Base-by-base conservation (phyloP, 2,888 invertebrate genomes). In the Drosophila formosana region DNA sequence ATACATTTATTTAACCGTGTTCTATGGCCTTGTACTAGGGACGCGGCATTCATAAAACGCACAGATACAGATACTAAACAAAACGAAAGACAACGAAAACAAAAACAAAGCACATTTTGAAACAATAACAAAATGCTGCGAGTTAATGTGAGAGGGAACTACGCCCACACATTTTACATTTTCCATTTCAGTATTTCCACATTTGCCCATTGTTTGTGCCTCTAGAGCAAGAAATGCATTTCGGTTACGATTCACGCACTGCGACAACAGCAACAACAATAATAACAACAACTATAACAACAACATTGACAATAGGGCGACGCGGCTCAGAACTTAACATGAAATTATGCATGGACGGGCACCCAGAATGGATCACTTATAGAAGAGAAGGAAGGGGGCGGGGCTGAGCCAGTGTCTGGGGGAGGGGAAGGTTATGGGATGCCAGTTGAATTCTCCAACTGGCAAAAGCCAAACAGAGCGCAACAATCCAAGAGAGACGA, bases 291-390 rank as follows among this genome's bases (percentile, higher is more conserved):
- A n/a, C n/a, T n/a, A n/a, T n/a, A 65, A 60, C 61, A 61, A 62
- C 28, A 55, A 39, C 49, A 51, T 63, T 70, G 79, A 78, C 72
- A 86, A 80, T 76, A 47, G 79, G 25, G 30, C 32, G 55, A 53
- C 52, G 25, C 47, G 60, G 37, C 57, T 53, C 55, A 50, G 56
- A 52, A 52, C 63, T 82, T 66, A 57, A 57, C 57, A 57, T 57
- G 39, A 79, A 85, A 82, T 82, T 82, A 82, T 82, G 86, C 82
- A 82, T 88, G 88, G 80, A 67, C 88, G 86, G 68, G 68, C 86
- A 75, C 60, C 55, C 68, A 75, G 78, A 76, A 68, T 58, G 47
- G 32, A 41, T 34, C 47, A 43, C 25, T 49, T 65, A 56, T 18
- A 2, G 3, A n/a, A 23, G 5, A 7, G 34, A 18, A 3, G 18